phyloP scores from a whole-genome alignment of 1,140 invertebrate species.

The Frieseomelitta varia region DNA sequence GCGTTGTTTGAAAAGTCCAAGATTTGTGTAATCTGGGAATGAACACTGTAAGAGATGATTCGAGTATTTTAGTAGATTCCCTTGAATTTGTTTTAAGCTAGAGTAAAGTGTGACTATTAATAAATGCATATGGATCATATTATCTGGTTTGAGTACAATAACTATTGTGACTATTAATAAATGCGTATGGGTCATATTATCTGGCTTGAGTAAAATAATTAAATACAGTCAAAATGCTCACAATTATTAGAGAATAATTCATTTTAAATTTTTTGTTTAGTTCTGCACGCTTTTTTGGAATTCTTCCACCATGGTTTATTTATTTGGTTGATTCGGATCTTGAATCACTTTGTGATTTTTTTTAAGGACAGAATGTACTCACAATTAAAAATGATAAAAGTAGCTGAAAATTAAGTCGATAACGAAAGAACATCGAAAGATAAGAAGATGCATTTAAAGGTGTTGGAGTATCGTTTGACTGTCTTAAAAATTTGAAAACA shows the following conservation, averaged over 20 bases:
- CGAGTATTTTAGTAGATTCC: background rate
- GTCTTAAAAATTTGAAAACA: no score
- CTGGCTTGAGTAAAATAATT: no score
- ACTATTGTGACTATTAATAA: accelerated
- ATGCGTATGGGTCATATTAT: background rate
- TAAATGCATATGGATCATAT: background rate
- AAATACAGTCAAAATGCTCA: background rate
- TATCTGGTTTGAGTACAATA: no score
- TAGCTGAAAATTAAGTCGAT: no score
- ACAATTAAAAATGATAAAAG: no score
- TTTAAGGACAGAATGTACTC: no score
- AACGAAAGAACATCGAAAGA: no score
- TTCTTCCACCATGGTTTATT: conserved; percentile 37
- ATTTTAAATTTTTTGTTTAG: background rate
- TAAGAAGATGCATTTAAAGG: no score
- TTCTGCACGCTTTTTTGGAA: background rate
- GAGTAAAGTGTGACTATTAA: accelerated
- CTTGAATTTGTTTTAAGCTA: background rate
- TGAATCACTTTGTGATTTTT: no score
- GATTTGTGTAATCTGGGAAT: background rate
- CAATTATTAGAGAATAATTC: background rate
- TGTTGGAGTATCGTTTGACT: no score
- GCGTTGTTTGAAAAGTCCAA: background rate
- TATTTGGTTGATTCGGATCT: conserved; percentile 42
- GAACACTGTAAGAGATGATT: background rate